A percentile compares a stretch with the other conserved stretches of the same genome.
phyloP scores from a whole-genome alignment of 2,888 invertebrate genomes.

The Eumerus sabulonum region DNA sequence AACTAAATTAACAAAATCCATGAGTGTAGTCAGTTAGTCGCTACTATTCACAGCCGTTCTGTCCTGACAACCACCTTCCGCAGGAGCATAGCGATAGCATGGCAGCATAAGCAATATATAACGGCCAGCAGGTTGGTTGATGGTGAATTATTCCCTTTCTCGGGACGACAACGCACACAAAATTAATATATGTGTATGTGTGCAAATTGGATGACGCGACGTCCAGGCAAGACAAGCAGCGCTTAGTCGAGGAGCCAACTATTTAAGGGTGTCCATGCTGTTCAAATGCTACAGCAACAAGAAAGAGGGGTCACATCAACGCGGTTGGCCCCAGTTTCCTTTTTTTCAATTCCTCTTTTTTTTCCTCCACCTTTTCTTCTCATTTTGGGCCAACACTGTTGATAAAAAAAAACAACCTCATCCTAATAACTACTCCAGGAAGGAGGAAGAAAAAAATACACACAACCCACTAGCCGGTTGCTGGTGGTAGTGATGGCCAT shows the following conservation, averaged over 20 bases:
- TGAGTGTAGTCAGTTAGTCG: slow-evolving; percentile 47
- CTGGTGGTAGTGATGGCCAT: slow-evolving; percentile 36
- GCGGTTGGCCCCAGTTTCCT: slow-evolving; percentile 52
- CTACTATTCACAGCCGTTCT: slow-evolving; percentile 40
- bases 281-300: slow-evolving; percentile 26
- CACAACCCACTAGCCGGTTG: slow-evolving; percentile 46
- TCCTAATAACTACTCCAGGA: slow-evolving; percentile 55
- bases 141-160: slow-evolving; percentile 60
- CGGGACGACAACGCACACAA: slow-evolving; percentile 42
- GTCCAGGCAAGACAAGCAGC: slow-evolving; percentile 20
- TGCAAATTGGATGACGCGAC: slow-evolving; percentile 10
- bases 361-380: slow-evolving; percentile 9
- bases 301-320: slow-evolving; percentile 41
- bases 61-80: slow-evolving; percentile 52
- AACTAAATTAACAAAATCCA: slow-evolving; percentile 13
- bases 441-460: slow-evolving; percentile 28
- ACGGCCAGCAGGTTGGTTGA: slow-evolving; percentile 49
- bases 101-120: slow-evolving; percentile 31
- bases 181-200: background rate
- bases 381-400: slow-evolving; percentile 37
- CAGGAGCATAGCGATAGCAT: too few species aligned
- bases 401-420: slow-evolving; percentile 37
- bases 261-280: slow-evolving; percentile 45
- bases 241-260: slow-evolving; percentile 38
- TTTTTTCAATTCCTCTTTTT: slow-evolving; percentile 31